phyloP scores from a whole-genome alignment of 2,888 invertebrate genomes.

The Pasiphila rectangulata region DNA sequence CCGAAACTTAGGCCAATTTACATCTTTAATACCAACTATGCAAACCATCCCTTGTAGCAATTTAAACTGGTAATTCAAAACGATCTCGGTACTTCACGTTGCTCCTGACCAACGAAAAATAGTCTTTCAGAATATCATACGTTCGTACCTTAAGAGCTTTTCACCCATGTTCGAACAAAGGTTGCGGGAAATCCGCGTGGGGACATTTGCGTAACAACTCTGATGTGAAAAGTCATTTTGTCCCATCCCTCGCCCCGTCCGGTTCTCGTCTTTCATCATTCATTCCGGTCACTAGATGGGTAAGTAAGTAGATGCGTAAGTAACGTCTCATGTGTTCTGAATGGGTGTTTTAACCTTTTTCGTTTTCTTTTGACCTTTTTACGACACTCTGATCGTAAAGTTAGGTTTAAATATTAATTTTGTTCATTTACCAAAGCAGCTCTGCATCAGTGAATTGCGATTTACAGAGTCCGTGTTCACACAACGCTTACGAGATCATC shows the following conservation, averaged over 20 bases:
- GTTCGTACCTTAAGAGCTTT: background rate
- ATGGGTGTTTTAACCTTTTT: constrained; percentile 13
- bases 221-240: constrained; percentile 23
- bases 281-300: constrained; percentile 31
- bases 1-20: too few relatives aligned
- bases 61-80: too few relatives aligned
- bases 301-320: constrained; percentile 19
- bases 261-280: constrained; percentile 29
- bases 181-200: background rate
- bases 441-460: constrained; percentile 28
- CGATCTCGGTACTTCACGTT: too few relatives aligned
- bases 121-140: background rate
- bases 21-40: too few relatives aligned
- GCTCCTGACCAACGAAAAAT: too few relatives aligned
- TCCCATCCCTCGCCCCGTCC: constrained; percentile 19
- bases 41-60: too few relatives aligned
- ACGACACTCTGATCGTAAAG: too few relatives aligned
- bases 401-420: too few relatives aligned
- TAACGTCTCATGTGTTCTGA: constrained; percentile 17
- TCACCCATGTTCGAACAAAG: constrained; percentile 13
- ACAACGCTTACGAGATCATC: constrained; percentile 33
- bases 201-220: constrained; percentile 14
- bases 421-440: too few relatives aligned
- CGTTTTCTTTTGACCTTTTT: too few relatives aligned
- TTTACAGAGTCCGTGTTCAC: constrained; percentile 34